Evolutionary conservation across 2,113 vertebrate genomes (phyloP), one percentile per base, ranked within the genome.

Genomic region (Dryoscopus gambensis): DNA sequence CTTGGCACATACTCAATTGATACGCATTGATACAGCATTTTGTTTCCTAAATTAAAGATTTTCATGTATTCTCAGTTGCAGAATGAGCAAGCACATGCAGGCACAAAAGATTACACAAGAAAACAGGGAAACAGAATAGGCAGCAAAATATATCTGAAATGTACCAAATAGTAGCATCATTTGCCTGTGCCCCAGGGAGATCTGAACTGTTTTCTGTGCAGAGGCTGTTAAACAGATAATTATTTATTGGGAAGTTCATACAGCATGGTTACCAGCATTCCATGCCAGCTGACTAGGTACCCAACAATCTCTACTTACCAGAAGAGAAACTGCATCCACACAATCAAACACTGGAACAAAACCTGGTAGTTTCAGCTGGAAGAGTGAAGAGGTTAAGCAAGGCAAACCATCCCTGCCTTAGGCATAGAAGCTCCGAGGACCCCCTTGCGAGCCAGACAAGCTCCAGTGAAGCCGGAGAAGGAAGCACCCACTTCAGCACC

Each of bases 211-310:
- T 59, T 63, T 67, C n/a, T 42, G 31, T 40, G 37, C 21, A 70
- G 50, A 87, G 42, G 20, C 50, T 53, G 62, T 68, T 95, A 82
- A 87, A 89, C 35, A 84, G 64, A 22, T 77, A 65, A 84, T 50
- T 93, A 86, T 53, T 70, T 91, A 89, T 56, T 67, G 52, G 31
- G 35, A 84, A 90, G 33, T 67, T 89, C 89, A 74, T 56, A 60
- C 11, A 67, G 60, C 37, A 7, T 18, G 6, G 10, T 47, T 60
- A 60, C 37, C 70, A 81, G 56, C 31, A 28, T 62, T 93, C 53
- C 42, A 69, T 0, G 0, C 14, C n/a, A 84, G 87, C 40, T 65
- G 10, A 20, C 57, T 52, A 57, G 7, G 25, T 57, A 69, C 11
- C 42, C 37, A 75, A 84, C 23, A 4, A 57, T 11, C 57, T 76